A percentile compares a stretch with the other conserved stretches of the same genome.
phyloP scores from a whole-genome alignment of 2,888 invertebrate genomes.

The Laothoe populi region DNA sequence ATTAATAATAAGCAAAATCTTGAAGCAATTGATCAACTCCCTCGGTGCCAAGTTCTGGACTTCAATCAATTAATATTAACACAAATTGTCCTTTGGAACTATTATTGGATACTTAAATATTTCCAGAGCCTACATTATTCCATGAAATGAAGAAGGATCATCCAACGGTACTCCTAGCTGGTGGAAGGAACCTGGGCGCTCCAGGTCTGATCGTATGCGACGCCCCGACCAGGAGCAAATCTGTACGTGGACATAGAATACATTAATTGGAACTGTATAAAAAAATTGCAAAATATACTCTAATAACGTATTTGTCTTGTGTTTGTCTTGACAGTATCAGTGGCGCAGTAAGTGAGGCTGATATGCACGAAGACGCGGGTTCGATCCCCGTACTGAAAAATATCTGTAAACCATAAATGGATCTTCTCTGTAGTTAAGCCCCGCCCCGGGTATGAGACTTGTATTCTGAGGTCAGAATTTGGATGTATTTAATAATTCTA shows the following conservation, averaged over 20 bases:
- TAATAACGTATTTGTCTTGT: conserved; percentile 39
- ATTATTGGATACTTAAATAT: not conserved
- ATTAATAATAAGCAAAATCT: no score
- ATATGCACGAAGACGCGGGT: not conserved
- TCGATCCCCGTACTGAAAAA: not conserved
- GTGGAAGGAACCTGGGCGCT: conserved; percentile 35
- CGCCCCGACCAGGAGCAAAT: conserved; percentile 63
- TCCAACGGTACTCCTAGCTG: conserved; percentile 57
- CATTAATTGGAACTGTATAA: conserved; percentile 27
- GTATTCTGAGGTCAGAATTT: not conserved
- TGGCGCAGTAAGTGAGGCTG: not conserved
- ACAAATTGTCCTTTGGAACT: no score
- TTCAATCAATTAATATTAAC: no score
- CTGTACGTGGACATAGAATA: conserved; percentile 59
- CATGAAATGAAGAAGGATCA: conserved; percentile 68
- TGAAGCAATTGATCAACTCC: no score
- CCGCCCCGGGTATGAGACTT: no score
- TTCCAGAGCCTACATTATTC: conserved; percentile 57
- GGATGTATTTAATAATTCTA: no score
- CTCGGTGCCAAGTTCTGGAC: no score
- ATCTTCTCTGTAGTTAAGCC: not conserved
- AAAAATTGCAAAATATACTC: conserved; percentile 46
- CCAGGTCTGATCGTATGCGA: conserved; percentile 44
- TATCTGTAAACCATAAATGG: not conserved
- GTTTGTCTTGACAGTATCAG: conserved; percentile 29